Evolutionary conservation across 1,140 invertebrate genomes (phyloP).

Genomic region (Phortica variegata): DNA sequence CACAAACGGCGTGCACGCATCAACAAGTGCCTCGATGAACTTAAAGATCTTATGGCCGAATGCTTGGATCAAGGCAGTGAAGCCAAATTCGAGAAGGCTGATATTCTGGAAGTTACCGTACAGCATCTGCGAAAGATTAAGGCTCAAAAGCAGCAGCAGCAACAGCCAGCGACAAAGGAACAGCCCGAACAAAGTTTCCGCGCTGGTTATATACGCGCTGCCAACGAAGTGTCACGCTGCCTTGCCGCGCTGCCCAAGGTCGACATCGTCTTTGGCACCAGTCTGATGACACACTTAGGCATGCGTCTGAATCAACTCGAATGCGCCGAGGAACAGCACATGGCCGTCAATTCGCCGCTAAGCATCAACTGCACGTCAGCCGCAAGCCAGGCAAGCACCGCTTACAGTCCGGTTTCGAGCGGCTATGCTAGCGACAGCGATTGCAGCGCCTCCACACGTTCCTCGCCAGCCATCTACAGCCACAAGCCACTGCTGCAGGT

Average conservation of each 20-base stretch:
- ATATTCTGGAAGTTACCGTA: constrained; percentile 94
- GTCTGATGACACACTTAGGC: constrained; percentile 84
- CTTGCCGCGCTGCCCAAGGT: constrained; percentile 78
- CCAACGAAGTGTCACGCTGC: constrained; percentile 86
- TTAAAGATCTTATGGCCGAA: constrained; percentile 89
- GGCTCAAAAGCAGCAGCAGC: constrained; percentile 54
- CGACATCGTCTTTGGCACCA: constrained; percentile 79
- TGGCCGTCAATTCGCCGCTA: constrained; percentile 29
- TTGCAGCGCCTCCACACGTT: constrained; percentile 12
- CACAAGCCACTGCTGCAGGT: constrained; percentile 33
- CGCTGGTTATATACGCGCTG: constrained; percentile 88
- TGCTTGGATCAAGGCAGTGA: constrained; percentile 81
- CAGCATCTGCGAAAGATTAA: constrained; percentile 85
- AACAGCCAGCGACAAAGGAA: constrained; percentile 26
- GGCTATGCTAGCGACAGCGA: constrained; percentile 53
- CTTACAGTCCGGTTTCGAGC: constrained; percentile 49
- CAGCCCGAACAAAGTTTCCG: constrained; percentile 76
- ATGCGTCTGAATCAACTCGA: constrained; percentile 71
- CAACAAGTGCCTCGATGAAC: constrained; percentile 89
- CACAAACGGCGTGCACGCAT: constrained; percentile 90
- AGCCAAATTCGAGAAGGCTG: constrained; percentile 93
- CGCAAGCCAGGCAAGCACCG: constrained; percentile 7
- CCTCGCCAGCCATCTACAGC: constrained; percentile 13
- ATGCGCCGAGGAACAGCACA: constrained; percentile 26
- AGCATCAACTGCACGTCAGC: constrained; percentile 31